These are phyloP conservation scores for Rhinopomastus cyanomelas DNA, from an alignment of 2,113 vertebrate species.

Conservation along the genomic window DNA sequence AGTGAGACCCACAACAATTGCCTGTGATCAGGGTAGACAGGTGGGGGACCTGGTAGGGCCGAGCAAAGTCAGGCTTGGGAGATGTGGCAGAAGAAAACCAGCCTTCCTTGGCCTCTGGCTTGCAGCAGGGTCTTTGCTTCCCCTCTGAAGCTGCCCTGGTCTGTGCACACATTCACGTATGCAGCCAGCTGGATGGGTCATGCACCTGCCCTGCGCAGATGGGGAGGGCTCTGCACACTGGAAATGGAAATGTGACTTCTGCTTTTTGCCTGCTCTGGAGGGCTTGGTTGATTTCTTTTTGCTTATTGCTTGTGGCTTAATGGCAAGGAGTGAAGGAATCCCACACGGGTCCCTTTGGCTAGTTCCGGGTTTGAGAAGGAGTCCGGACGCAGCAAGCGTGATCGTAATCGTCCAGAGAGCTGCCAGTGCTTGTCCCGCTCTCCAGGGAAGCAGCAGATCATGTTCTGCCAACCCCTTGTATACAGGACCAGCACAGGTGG, in stretches of 20 bases:
- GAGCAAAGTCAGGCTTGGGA: background rate
- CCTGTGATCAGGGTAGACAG: rapidly evolving
- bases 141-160: background rate
- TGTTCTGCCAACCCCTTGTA: constrained; percentile 8
- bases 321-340: constrained; percentile 16
- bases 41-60: background rate
- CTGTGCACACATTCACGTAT: background rate
- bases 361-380: constrained; percentile 31
- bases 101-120: background rate
- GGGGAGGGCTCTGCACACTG: background rate
- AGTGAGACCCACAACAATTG: background rate
- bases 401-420: constrained; percentile 44
- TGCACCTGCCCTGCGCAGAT: background rate
- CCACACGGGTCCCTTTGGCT: background rate
- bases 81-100: background rate
- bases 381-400: constrained; percentile 34
- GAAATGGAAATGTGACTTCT: constrained; percentile 28
- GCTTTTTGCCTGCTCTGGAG: constrained; percentile 3
- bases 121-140: background rate
- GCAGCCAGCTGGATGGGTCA: background rate
- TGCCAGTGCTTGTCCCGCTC: constrained; percentile 59
- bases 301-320: constrained; percentile 38
- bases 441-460: constrained; percentile 41
- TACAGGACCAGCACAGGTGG: no score
- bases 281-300: constrained; percentile 22